Evolutionary conservation across 2,888 invertebrate genomes (phyloP).

Genomic region (Temnothorax ravouxi): DNA sequence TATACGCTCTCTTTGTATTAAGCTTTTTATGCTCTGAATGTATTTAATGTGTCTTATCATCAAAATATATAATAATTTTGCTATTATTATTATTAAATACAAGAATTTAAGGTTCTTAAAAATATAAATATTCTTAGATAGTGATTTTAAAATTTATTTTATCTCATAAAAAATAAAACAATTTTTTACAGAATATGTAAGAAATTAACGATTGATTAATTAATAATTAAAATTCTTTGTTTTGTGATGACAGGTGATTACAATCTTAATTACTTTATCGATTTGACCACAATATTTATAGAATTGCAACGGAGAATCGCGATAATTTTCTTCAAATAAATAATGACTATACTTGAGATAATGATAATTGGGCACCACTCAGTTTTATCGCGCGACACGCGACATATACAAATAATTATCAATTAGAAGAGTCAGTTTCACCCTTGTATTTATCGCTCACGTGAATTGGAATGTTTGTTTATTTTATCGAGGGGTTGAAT

Average conservation of each 20-base stretch:
- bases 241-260: background rate
- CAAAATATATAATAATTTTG: background rate
- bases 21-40: background rate
- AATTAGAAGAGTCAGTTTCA: background rate
- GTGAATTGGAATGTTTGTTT: background rate
- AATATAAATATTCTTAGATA: background rate
- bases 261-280: background rate
- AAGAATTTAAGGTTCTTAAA: background rate
- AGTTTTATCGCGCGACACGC: slow-evolving; percentile 1
- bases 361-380: background rate
- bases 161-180: background rate
- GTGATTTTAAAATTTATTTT: background rate
- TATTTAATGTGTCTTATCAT: background rate
- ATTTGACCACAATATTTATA: background rate
- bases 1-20: background rate
- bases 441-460: background rate
- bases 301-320: background rate
- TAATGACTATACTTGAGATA: background rate
- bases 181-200: background rate
- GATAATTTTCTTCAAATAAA: background rate
- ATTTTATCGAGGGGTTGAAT: background rate
- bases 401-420: background rate
- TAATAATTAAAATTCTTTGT: background rate
- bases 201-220: background rate
- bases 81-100: background rate